Evolutionary conservation across 2,113 vertebrate genomes (phyloP).

Genomic region (Callaeas wilsoni): DNA sequence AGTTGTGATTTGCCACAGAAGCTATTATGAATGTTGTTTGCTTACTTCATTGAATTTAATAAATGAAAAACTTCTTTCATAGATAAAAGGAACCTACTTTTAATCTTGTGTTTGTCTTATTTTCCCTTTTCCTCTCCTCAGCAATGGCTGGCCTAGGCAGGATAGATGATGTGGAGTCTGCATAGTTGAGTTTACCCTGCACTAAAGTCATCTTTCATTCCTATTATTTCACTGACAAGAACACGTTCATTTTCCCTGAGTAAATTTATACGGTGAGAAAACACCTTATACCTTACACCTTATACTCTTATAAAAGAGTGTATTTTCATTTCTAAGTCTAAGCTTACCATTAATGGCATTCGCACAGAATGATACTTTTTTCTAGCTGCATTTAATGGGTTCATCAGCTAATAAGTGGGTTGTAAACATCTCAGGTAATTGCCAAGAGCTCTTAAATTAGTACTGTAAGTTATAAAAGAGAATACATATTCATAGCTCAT

Average conservation of each 20-base stretch:
- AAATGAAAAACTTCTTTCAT: neutral
- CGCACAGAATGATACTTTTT: neutral
- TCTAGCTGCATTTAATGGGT: conserved; percentile 29
- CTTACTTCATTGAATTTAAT: neutral
- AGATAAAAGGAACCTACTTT: neutral
- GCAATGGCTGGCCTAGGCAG: neutral
- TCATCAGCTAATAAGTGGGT: conserved; percentile 32
- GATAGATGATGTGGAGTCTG: neutral
- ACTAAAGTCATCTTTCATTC: neutral
- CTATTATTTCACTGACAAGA: neutral
- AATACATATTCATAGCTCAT: conserved; percentile 34
- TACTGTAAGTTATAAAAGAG: conserved; percentile 22
- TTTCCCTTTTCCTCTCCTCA: neutral
- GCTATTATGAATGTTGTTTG: neutral
- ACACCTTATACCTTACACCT: neutral
- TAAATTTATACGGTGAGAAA: neutral
- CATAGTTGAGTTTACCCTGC: neutral
- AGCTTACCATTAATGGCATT: neutral
- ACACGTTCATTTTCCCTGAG: neutral
- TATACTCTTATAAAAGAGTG: too few species aligned
- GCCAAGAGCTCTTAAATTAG: conserved; percentile 57
- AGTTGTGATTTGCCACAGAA: neutral
- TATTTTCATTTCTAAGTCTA: conserved; percentile 1
- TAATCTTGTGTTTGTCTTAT: neutral
- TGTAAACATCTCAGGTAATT: conserved; percentile 53